Percentiles rank a stretch among this genome's conserved stretches.
Conservation (phyloP, 2,113 vertebrate species). For the Candoia aspera region DNA sequence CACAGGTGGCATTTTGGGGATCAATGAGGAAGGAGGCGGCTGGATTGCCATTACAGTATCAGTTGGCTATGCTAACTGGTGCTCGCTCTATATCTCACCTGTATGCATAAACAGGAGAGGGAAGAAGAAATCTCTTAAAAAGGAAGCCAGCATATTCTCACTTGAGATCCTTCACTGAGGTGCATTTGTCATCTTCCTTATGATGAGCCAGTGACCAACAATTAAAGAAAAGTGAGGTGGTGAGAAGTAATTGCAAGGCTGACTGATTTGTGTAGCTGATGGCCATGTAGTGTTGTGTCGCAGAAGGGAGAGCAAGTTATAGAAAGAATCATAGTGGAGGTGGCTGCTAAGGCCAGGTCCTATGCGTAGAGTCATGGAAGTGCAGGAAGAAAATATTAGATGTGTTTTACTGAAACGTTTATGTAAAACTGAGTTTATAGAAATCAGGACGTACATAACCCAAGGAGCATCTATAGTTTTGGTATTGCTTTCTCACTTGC, state of each 20-base stretch:
- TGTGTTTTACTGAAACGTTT: neutral
- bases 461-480: neutral
- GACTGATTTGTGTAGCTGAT: neutral
- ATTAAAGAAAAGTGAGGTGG: neutral
- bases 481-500: neutral
- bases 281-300: neutral
- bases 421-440: neutral
- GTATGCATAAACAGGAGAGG: neutral
- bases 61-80: neutral
- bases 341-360: neutral
- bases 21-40: neutral
- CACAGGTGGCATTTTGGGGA: neutral
- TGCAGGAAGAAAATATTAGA: neutral
- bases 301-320: neutral
- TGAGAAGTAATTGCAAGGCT: neutral
- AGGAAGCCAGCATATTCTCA: neutral
- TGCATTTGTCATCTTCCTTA: neutral
- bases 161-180: neutral
- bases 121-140: neutral
- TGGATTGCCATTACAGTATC: neutral
- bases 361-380: neutral
- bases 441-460: neutral
- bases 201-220: neutral
- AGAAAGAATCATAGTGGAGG: neutral
- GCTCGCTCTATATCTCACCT: neutral